Base-by-base conservation (phyloP, 1,140 invertebrate genomes). In the Manduca sexta region DNA sequence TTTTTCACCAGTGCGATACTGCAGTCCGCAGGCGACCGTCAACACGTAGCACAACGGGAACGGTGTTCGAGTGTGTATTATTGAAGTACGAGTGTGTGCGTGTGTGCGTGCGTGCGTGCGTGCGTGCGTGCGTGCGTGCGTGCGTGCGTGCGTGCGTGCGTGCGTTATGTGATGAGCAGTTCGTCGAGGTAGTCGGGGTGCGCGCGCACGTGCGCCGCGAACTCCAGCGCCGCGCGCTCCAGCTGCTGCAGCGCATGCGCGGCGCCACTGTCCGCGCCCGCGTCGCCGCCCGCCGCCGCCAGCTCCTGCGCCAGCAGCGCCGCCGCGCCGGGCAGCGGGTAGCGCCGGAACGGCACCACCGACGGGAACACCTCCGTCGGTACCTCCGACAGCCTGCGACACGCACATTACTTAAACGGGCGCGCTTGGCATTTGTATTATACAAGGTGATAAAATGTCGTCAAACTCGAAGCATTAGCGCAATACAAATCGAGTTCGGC, bases 261-360 rank as follows among this genome's bases (percentile, higher is more conserved):
- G 37, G 33, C 29, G 47, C 31, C 8, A 35, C 14, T 30, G 38
- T 7, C 33, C 48, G 35, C 13, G 16, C 21, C n/a, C 55, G 39
- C 26, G 46, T 40, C 40, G 38, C 11, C 33, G 48, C 39, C 14
- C 38, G 14, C 21, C n/a, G 56, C 42, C 26, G 46, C 42, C 40
- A 69, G 54, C 40, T 60, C 54, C 13, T 12, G 52, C 35, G 66
- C 51, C 13, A 74, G 61, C 35, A 39, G 16, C 5, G 53, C 30
- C 14, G 56, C 56, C 11, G 55, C 62, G 1, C 13, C 44, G 2
- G 77, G 74, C 51, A 81, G 54, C 38, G 15, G 11, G 69, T 78
- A 81, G 30, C 72, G 66, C 11, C 64, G 56, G 52, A 54, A 64
- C 7, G 68, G 69, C 6, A 73, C 74, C 35, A 73, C 43, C 13